Evolutionary conservation across 1,140 invertebrate species (phyloP).

Genomic region (Nylanderia fulva): DNA sequence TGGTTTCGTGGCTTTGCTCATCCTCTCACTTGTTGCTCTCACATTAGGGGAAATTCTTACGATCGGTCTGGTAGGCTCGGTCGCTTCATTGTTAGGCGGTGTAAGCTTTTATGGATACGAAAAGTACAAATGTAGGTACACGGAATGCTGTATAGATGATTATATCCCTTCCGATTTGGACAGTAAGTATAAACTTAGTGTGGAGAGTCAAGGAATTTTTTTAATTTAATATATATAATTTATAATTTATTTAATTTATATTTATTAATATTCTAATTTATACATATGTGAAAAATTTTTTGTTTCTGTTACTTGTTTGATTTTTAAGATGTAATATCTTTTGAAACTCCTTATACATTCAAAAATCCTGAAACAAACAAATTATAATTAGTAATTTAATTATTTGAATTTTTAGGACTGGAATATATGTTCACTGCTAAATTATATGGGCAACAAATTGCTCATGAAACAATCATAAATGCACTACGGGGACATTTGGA

Average conservation of each 20-base stretch:
- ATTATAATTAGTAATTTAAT: conserved; percentile 7
- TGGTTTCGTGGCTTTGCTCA: not conserved
- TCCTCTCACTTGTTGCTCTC: not conserved
- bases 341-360: no score
- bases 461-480: conserved; percentile 85
- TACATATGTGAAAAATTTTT: not conserved
- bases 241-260: conserved; percentile 3
- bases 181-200: conserved; percentile 39
- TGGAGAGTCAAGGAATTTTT: not conserved
- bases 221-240: no score
- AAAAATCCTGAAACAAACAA: not conserved
- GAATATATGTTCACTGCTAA: conserved; percentile 71
- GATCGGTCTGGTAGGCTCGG: not conserved
- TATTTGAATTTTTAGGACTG: conserved; percentile 79
- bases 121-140: conserved; percentile 73
- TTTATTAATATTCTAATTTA: not conserved
- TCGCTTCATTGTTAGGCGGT: not conserved
- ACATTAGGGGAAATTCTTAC: conserved; percentile 38
- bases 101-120: not conserved
- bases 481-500: conserved; percentile 87
- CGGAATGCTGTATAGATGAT: conserved; percentile 85
- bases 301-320: no score
- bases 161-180: conserved; percentile 81
- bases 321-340: not conserved
- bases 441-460: conserved; percentile 90